These are phyloP conservation scores for Amblyornis subalaris DNA, from an alignment of 2,113 vertebrate species.

Conservation along the genomic window DNA sequence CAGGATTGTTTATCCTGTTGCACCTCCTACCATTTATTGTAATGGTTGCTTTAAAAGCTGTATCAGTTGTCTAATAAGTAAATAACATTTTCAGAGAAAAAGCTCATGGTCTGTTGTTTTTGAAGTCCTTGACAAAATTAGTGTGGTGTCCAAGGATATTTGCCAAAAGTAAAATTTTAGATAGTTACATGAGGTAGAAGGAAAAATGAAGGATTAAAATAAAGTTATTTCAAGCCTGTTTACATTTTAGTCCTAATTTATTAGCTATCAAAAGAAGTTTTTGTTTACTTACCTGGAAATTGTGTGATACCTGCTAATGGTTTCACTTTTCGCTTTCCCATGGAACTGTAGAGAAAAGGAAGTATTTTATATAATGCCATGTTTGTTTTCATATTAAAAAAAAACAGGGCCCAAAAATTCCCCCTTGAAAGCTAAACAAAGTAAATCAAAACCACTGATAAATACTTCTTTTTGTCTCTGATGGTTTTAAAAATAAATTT, in stretches of 20 bases:
- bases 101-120: background rate
- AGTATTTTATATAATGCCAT: background rate
- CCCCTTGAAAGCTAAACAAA: background rate
- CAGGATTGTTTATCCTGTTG: background rate
- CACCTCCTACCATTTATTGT: background rate
- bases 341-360: background rate
- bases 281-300: background rate
- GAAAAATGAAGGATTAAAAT: background rate
- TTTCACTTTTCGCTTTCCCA: background rate
- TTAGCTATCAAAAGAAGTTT: background rate
- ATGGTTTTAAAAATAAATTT: background rate
- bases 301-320: background rate
- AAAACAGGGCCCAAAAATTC: fast-evolving
- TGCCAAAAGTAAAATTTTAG: background rate
- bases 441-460: background rate
- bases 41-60: background rate
- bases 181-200: background rate
- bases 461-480: background rate
- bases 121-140: background rate
- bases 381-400: background rate
- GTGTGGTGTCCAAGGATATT: background rate
- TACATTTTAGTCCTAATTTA: background rate
- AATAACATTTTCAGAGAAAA: background rate
- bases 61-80: background rate
- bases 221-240: background rate